Percentiles rank a stretch among this genome's conserved stretches.
Conservation (phyloP, 1,140 invertebrate genomes). For the Lepidurus packardi region DNA sequence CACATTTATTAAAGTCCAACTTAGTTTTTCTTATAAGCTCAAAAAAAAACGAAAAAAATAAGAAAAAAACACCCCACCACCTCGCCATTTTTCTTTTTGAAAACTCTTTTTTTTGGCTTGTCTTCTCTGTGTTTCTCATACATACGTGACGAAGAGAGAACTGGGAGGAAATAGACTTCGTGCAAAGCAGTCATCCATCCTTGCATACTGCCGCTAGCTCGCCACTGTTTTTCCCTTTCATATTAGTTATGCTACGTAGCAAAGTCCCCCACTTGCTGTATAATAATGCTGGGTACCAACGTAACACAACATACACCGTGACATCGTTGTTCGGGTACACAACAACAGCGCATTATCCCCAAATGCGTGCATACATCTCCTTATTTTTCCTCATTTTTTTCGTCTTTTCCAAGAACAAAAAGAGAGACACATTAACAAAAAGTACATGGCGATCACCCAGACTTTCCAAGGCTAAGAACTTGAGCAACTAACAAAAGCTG, state of each 20-base stretch:
- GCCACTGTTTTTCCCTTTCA: constrained; percentile 4
- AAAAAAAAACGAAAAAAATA: neutral
- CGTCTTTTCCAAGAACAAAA: neutral
- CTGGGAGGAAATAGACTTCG: constrained; percentile 13
- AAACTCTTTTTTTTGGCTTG: neutral
- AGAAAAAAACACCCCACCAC: constrained; percentile 23
- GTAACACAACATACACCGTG: constrained; percentile 3
- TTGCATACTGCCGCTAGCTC: constrained; percentile 18
- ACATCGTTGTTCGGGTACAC: neutral
- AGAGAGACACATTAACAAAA: neutral
- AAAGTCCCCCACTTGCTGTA: neutral
- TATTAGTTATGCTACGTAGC: constrained; percentile 11
- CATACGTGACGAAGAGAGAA: neutral
- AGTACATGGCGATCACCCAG: neutral
- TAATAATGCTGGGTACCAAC: neutral
- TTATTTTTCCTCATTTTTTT: neutral
- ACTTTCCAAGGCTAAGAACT: neutral
- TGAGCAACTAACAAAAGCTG: neutral
- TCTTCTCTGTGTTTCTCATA: neutral
- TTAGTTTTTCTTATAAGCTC: neutral
- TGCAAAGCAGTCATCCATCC: constrained; percentile 18
- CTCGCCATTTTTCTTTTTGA: constrained; percentile 19
- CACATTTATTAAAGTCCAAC: constrained; percentile 19
- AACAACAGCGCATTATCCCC: neutral
- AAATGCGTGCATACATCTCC: neutral